Evolutionary conservation across 2,888 invertebrate species (phyloP).

Genomic region (Luperina nickerlii): DNA sequence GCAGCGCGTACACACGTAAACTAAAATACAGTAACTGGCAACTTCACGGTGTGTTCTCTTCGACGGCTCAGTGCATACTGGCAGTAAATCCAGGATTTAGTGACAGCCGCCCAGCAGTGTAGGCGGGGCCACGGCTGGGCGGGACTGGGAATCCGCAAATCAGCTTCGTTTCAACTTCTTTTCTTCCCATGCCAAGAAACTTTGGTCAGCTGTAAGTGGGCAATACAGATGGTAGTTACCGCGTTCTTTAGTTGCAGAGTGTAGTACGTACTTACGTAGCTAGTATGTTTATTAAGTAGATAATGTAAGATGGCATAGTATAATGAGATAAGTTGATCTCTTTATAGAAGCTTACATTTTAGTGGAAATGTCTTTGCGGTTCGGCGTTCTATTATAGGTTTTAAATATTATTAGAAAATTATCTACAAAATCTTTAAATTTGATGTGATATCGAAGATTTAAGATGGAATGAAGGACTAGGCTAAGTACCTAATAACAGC

Average conservation of each 20-base stretch:
- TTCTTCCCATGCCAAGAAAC: constrained; percentile 80
- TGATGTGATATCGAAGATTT: no score
- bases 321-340: constrained; percentile 22
- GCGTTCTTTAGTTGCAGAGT: constrained; percentile 64
- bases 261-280: constrained; percentile 6
- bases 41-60: constrained; percentile 62
- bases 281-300: constrained; percentile 14
- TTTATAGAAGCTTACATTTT: constrained; percentile 20
- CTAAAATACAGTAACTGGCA: constrained; percentile 41
- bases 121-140: constrained; percentile 85
- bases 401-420: no score
- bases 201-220: constrained; percentile 77
- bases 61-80: constrained; percentile 74
- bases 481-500: no score
- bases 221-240: constrained; percentile 70
- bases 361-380: no score
- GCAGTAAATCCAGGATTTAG: constrained; percentile 60
- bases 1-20: constrained; percentile 63
- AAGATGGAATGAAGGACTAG: no score
- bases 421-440: no score
- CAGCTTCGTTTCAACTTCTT: constrained; percentile 81
- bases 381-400: no score
- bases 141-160: constrained; percentile 81
- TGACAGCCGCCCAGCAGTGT: constrained; percentile 78
- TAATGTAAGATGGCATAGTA: constrained; percentile 22